phyloP scores from a whole-genome alignment of 2,888 invertebrate genomes.

The Geotrupes spiniger region DNA sequence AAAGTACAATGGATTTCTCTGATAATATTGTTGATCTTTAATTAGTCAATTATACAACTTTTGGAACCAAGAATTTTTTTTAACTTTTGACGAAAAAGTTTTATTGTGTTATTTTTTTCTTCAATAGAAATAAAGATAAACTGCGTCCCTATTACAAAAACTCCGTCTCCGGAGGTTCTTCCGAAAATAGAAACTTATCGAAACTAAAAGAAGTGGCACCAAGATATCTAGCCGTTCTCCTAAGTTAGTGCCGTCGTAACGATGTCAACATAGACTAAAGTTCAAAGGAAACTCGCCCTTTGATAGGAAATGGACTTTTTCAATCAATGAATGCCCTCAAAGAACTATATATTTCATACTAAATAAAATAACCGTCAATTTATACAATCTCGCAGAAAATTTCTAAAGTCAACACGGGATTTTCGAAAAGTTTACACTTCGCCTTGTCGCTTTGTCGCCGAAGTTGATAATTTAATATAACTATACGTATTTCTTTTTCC shows the following conservation, averaged over 20 bases:
- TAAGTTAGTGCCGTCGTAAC: conserved; percentile 29
- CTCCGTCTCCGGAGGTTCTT: too few species aligned
- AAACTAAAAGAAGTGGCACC: not conserved
- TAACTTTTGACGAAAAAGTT: too few species aligned
- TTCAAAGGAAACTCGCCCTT: conserved; percentile 38
- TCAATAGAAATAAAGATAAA: too few species aligned
- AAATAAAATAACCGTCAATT: conserved; percentile 34
- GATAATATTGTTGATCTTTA: too few species aligned
- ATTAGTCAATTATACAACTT: too few species aligned
- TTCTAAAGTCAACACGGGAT: conserved; percentile 14
- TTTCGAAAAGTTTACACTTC: conserved; percentile 8
- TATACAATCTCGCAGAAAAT: conserved; percentile 20
- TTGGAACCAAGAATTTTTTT: too few species aligned
- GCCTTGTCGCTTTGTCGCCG: not conserved
- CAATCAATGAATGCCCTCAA: conserved; percentile 39
- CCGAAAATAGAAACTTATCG: too few species aligned
- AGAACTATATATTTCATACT: conserved; percentile 29
- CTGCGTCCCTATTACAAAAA: too few species aligned
- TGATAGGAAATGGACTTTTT: conserved; percentile 43
- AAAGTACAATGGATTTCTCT: too few species aligned
- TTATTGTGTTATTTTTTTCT: too few species aligned
- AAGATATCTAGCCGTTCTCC: conserved; percentile 3
- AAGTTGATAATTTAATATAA: conserved; percentile 16
- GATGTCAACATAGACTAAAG: conserved; percentile 34
- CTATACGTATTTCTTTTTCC: conserved; percentile 35